Evolutionary conservation across 2,113 vertebrate species (phyloP), one percentile per base, ranked within the genome.

Genomic region (Syngnathus scovelli): DNA sequence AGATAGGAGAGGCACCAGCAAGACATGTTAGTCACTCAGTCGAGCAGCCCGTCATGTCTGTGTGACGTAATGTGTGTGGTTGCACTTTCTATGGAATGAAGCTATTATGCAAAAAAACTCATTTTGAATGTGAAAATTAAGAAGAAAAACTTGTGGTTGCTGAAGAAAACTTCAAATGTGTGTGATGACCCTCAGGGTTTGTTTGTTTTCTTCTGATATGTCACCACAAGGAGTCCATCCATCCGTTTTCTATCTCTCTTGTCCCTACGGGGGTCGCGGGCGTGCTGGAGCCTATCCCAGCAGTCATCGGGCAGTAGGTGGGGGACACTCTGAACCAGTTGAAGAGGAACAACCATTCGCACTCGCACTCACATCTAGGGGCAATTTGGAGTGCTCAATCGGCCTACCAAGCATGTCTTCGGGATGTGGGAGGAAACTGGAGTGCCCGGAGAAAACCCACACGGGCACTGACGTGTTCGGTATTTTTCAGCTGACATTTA

Each of bases 1-100:
- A 78, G 79, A 70, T 72, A 68, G 11, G 72, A 65, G 60, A 63
- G 69, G 77, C 66, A 44, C 23, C 5, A n/a, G 23, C 39, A 49
- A 5, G 68, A 52, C n/a, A 52, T 16, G 67, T 44, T 54, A 13
- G 51, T 18, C 19, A 51, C 2, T 49, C 46, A 3, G 49, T n/a
- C 7, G 7, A n/a, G 37, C 51, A 58, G 66, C 18, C 9, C n/a
- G 56, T 15, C 21, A 43, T 46, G n/a, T 38, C 48, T 63, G 66
- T 33, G 69, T 68, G 49, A 54, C 3, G 27, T 43, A 7, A 12
- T 56, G 54, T 33, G 55, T 58, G 27, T 16, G 15, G 27, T 37
- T 43, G n/a, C 59, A 38, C 58, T 75, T 76, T 43, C 70, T 36
- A 49, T 55, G 33, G 23, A 61, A 2, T 61, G 54, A 66, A 52